These are phyloP conservation scores for Acronicta leporina DNA, from an alignment of 2,888 invertebrate genomes.

Conservation along the genomic window DNA sequence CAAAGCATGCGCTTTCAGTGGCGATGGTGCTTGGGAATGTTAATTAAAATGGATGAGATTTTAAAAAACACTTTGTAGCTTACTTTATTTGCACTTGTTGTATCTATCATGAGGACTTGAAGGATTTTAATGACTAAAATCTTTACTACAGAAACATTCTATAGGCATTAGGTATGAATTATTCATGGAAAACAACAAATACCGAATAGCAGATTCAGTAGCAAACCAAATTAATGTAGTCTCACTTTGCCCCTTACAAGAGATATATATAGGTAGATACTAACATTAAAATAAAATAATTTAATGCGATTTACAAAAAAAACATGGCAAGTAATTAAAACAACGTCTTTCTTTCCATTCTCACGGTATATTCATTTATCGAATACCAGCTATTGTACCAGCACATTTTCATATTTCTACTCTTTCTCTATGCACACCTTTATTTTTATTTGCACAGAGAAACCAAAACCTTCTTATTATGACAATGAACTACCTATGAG, in stretches of 20 bases:
- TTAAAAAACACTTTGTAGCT: constrained; percentile 1
- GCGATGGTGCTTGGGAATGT: constrained; percentile 29
- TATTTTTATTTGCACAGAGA: constrained; percentile 40
- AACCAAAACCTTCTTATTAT: constrained; percentile 37
- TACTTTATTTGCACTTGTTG: neutral
- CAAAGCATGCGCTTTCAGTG: constrained; percentile 52
- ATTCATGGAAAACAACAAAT: too few relatives aligned
- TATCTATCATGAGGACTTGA: too few relatives aligned
- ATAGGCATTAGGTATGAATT: too few relatives aligned
- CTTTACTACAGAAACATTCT: too few relatives aligned
- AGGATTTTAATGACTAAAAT: too few relatives aligned
- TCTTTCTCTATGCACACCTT: constrained; percentile 17
- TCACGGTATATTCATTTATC: neutral
- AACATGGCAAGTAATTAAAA: too few relatives aligned
- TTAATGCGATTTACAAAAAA: too few relatives aligned
- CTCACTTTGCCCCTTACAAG: too few relatives aligned
- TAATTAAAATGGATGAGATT: constrained; percentile 39
- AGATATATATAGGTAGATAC: too few relatives aligned
- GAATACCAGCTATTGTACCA: neutral
- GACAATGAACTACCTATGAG: constrained; percentile 12
- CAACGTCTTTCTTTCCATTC: neutral
- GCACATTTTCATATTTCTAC: neutral
- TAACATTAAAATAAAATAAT: too few relatives aligned
- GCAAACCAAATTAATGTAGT: too few relatives aligned
- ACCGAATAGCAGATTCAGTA: too few relatives aligned